A percentile compares a stretch with the other conserved stretches of the same genome.
Conservation (phyloP, 2,888 invertebrate species). For the Ethmia dodecea region DNA sequence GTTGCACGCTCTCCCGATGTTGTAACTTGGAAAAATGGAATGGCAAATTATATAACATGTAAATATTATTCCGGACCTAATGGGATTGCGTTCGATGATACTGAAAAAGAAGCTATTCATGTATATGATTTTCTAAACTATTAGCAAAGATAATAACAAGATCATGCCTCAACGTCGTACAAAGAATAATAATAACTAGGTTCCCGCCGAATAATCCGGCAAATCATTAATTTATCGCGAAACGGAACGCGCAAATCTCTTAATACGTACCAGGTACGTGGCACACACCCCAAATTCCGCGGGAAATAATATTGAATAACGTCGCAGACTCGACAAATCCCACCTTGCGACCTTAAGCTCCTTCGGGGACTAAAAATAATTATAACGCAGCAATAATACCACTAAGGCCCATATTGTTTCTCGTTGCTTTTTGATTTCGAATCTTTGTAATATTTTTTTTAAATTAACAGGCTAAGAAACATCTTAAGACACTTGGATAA, state of each 20-base stretch:
- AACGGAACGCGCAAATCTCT: slow-evolving; percentile 35
- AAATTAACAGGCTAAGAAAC: too few relatives aligned
- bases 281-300: slow-evolving; percentile 30
- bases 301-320: slow-evolving; percentile 74
- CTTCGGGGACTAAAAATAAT: slow-evolving; percentile 57
- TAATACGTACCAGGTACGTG: slow-evolving; percentile 52
- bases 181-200: slow-evolving; percentile 3
- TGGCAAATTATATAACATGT: too few relatives aligned
- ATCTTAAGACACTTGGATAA: too few relatives aligned
- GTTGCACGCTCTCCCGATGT: too few relatives aligned
- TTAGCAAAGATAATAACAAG: too few relatives aligned
- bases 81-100: too few relatives aligned
- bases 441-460: slow-evolving; percentile 28
- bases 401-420: slow-evolving; percentile 37
- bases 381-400: slow-evolving; percentile 45
- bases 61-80: too few relatives aligned
- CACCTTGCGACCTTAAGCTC: slow-evolving; percentile 63
- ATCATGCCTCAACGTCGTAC: too few relatives aligned
- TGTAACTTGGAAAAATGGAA: too few relatives aligned
- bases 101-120: too few relatives aligned
- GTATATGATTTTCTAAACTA: too few relatives aligned
- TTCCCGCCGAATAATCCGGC: slow-evolving; percentile 4
- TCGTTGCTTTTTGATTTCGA: slow-evolving; percentile 29
- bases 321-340: slow-evolving; percentile 63
- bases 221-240: slow-evolving; percentile 6